Evolutionary conservation across 1,140 invertebrate species (phyloP).

Genomic region (Stratiolaelaps scimitus): DNA sequence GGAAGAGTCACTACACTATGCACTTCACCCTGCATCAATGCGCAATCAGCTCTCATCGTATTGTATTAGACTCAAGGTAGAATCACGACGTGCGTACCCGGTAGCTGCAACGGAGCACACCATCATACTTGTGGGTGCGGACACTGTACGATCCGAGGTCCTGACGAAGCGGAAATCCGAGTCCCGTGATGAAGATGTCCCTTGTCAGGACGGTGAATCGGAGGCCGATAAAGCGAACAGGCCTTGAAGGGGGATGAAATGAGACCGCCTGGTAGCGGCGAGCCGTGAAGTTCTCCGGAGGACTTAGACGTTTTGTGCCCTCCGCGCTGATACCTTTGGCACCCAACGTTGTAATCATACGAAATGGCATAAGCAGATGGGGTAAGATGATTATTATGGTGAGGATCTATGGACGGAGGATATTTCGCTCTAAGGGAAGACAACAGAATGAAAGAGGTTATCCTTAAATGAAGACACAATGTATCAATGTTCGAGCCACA

Average conservation of each 20-base stretch:
- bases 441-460: neutral
- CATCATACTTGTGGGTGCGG: slow-evolving; percentile 24
- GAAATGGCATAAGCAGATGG: neutral
- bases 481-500: no score
- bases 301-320: slow-evolving; percentile 35
- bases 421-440: no score
- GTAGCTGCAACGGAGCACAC: slow-evolving; percentile 15
- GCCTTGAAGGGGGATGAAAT: slow-evolving; percentile 35
- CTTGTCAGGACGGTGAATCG: slow-evolving; percentile 36
- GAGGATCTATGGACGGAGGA: no score
- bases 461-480: neutral
- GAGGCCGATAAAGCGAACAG: slow-evolving; percentile 33
- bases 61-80: no score
- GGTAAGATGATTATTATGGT: no score
- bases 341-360: neutral
- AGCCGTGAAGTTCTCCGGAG: slow-evolving; percentile 37
- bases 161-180: slow-evolving; percentile 36
- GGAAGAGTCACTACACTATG: no score
- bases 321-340: slow-evolving; percentile 33
- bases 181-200: slow-evolving; percentile 37
- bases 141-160: slow-evolving; percentile 34
- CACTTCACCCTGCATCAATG: no score
- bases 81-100: neutral
- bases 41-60: no score
- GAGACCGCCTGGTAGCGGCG: slow-evolving; percentile 36